A percentile compares a stretch with the other conserved stretches of the same genome.
Conservation (phyloP, 2,113 vertebrate species). For the Platysternon megacephalum region DNA sequence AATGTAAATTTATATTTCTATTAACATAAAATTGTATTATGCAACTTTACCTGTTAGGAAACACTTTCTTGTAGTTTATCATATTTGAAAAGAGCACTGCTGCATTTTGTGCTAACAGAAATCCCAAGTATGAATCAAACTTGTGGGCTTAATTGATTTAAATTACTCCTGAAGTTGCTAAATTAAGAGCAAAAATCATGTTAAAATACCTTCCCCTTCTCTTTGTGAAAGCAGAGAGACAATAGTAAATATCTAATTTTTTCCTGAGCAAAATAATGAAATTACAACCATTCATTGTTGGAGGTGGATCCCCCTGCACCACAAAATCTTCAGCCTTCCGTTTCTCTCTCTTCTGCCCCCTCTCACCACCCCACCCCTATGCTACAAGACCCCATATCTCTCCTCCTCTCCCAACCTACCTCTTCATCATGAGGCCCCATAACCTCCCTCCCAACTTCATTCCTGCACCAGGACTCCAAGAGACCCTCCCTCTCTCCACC, state of each 20-base stretch:
- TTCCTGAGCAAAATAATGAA: not conserved
- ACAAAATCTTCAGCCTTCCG: accelerated
- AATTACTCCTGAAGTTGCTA: not conserved
- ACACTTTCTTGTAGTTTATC: constrained; percentile 17
- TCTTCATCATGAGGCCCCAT: no score
- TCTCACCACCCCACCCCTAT: not conserved
- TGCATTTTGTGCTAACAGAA: constrained; percentile 40
- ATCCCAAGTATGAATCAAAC: constrained; percentile 36
- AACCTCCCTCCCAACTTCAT: not conserved
- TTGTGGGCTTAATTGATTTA: constrained; percentile 2
- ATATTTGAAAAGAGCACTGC: constrained; percentile 4
- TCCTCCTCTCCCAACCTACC: not conserved
- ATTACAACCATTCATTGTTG: accelerated
- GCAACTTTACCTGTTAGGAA: constrained; percentile 17
- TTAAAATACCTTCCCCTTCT: constrained; percentile 12
- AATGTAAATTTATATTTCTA: constrained; percentile 37
- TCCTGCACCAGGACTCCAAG: not conserved
- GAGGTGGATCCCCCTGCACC: no score
- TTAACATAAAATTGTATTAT: constrained; percentile 42
- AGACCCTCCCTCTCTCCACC: not conserved
- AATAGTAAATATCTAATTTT: not conserved
- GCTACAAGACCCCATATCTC: not conserved
- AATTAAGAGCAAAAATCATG: not conserved
- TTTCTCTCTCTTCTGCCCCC: not conserved
- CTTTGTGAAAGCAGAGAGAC: not conserved